phyloP scores from a whole-genome alignment of 1,140 invertebrate species.

The Bombus turneri region DNA sequence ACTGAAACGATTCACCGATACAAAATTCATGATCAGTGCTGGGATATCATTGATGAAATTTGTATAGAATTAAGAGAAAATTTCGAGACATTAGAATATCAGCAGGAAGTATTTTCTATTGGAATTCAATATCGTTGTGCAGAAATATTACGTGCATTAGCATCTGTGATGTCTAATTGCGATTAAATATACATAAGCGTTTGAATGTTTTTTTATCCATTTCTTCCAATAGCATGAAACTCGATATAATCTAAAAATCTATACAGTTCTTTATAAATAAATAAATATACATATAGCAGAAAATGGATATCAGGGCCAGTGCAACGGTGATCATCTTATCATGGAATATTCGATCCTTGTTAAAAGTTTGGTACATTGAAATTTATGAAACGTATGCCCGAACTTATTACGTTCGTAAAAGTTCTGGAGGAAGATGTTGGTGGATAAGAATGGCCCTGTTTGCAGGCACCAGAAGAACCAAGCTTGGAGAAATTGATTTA shows the following conservation, averaged over 20 bases:
- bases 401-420: conserved; percentile 9
- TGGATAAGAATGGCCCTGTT: conserved; percentile 7
- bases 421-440: conserved; percentile 7
- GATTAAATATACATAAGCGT: too few species aligned
- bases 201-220: too few species aligned
- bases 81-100: too few species aligned
- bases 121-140: too few species aligned
- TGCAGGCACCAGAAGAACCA: not conserved
- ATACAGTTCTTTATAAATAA: not conserved
- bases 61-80: too few species aligned
- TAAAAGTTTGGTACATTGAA: conserved; percentile 13
- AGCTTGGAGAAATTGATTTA: conserved; percentile 11
- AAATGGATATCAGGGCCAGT: not conserved
- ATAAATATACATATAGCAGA: too few species aligned
- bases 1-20: too few species aligned
- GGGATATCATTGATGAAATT: too few species aligned
- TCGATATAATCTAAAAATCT: not conserved
- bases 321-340: not conserved
- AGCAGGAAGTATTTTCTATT: too few species aligned
- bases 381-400: conserved; percentile 5
- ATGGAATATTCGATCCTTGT: conserved; percentile 20
- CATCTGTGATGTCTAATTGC: too few species aligned
- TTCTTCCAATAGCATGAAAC: not conserved
- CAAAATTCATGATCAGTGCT: too few species aligned
- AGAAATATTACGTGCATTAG: too few species aligned